Percentiles rank a stretch among this genome's conserved stretches.
Evolutionary conservation across 64 coral and sea anemone species (phyloP).

Genomic region (Dendrophyllia cribrosa): DNA sequence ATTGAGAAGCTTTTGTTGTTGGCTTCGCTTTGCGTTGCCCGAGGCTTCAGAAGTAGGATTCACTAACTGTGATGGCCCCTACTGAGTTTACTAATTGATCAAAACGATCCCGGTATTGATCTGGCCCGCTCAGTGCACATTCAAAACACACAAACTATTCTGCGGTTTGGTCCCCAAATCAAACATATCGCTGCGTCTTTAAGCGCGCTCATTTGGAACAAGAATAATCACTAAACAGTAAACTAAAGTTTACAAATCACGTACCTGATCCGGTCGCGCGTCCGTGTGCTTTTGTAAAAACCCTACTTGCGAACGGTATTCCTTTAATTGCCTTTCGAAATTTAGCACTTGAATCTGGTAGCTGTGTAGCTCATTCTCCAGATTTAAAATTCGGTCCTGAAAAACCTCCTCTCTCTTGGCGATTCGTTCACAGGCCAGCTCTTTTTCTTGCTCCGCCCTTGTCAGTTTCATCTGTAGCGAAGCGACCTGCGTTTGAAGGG

Average conservation of each 20-base stretch:
- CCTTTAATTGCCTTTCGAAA: constrained; percentile 95
- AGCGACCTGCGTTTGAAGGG: constrained; percentile 91
- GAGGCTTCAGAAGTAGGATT: constrained; percentile 24
- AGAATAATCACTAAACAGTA: not conserved
- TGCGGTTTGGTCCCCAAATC: constrained; percentile 44
- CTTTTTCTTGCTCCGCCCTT: constrained; percentile 92
- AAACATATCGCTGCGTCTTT: constrained; percentile 21
- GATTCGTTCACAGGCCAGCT: constrained; percentile 81
- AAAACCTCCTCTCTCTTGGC: constrained; percentile 87
- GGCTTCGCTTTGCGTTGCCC: constrained; percentile 38
- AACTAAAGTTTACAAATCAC: constrained; percentile 11
- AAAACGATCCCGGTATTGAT: constrained; percentile 69
- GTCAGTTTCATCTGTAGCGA: constrained; percentile 97
- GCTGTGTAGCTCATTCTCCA: constrained; percentile 94
- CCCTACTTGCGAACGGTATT: constrained; percentile 94
- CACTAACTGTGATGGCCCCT: constrained; percentile 14
- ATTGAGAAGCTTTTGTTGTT: constrained; percentile 3
- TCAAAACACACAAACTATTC: constrained; percentile 42
- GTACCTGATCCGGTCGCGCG: constrained; percentile 85
- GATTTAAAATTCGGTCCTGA: constrained; percentile 95
- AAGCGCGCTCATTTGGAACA: constrained; percentile 44
- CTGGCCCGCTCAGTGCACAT: not conserved
- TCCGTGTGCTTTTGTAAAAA: constrained; percentile 88
- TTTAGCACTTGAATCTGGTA: constrained; percentile 98
- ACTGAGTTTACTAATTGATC: constrained; percentile 68